Base-by-base conservation (phyloP, 2,888 invertebrate genomes). In the Coenonympha glycerion region DNA sequence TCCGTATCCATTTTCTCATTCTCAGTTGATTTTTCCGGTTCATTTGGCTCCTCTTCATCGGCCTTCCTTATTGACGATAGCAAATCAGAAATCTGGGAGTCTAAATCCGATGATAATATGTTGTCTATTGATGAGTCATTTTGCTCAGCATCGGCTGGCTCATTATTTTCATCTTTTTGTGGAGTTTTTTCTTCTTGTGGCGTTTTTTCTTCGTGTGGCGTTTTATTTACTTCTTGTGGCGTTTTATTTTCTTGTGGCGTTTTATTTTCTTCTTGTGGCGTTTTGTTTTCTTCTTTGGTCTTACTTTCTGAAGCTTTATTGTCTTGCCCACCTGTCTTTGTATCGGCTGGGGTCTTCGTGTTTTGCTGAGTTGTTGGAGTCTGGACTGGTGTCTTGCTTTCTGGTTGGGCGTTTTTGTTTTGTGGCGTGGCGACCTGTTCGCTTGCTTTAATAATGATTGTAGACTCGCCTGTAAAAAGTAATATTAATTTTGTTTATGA, bases 21-120 rank as follows among this genome's bases (percentile, higher is more conserved):
- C 9, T 6, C 9, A 2, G 24, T 4, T 24, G 24, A 13, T 11
- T 30, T 30, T 28, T 6, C 9, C 9, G 33, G 9, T 33, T n/a
- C 1, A 34, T 30, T 26, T 3, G 6, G 1, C 9, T 52, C 47
- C 6, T 39, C 30, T 28, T 45, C 53, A 15, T 47, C 36, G 6
- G 9, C 40, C 24, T 49, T 59, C 28, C 66, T 65, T 30, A 80
- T 76, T 2, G 73, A 64, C 0, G 68, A 53, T 0, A 82, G 62
- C n/a, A 84, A 59, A 26, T 78, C 73, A 2, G 56, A 59, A 18
- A 81, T 81, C 57, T 82, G 79, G 3, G 65, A 58, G 18, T 81
- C 77, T 2, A 82, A 54, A 18, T 56, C 66, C 6, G 51, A 31
- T 13, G n/a, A 3, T 34, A 45, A 3, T 45, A 45, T 34, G 3